Percentiles rank a stretch among this genome's conserved stretches.
Conservation (phyloP, 2,797 vertebrate genomes). For the Betta splendens region DNA sequence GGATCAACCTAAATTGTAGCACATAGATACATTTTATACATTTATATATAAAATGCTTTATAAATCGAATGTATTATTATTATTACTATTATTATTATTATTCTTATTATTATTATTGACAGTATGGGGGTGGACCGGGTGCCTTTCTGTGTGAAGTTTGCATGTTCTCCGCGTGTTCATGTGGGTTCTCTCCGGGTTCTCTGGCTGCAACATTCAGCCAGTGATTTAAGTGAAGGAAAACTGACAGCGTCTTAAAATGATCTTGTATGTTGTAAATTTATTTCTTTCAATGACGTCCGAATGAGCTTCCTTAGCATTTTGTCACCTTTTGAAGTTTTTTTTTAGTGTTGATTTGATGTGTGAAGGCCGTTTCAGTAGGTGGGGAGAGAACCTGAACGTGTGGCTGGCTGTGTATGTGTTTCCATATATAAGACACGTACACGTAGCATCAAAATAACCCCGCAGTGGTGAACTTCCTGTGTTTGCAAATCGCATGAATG, state of each 20-base stretch:
- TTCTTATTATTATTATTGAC: no score
- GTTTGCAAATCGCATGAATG: constrained; percentile 7
- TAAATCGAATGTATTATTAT: no score
- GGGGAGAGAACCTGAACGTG: constrained; percentile 24
- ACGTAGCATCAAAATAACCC: constrained; percentile 19
- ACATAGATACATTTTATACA: no score
- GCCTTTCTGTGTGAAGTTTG: no score
- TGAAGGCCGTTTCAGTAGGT: constrained; percentile 42
- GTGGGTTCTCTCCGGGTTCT: no score
- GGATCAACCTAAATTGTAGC: no score
- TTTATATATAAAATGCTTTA: no score
- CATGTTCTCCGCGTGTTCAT: no score
- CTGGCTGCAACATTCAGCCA: no score
- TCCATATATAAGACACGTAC: constrained; percentile 19
- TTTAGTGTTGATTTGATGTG: constrained; percentile 10
- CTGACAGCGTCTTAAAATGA: not conserved
- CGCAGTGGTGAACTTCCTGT: constrained; percentile 26
- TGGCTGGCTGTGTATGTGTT: constrained; percentile 23
- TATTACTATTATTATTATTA: no score
- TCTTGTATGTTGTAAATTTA: no score
- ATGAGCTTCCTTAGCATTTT: constrained; percentile 1
- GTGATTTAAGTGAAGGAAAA: constrained; percentile 20
- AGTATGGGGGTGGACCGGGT: no score
- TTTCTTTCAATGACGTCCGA: constrained; percentile 15
- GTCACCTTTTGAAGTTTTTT: constrained; percentile 13